Evolutionary conservation across 2,113 vertebrate genomes (phyloP).

Genomic region (Bostrychus sinensis): DNA sequence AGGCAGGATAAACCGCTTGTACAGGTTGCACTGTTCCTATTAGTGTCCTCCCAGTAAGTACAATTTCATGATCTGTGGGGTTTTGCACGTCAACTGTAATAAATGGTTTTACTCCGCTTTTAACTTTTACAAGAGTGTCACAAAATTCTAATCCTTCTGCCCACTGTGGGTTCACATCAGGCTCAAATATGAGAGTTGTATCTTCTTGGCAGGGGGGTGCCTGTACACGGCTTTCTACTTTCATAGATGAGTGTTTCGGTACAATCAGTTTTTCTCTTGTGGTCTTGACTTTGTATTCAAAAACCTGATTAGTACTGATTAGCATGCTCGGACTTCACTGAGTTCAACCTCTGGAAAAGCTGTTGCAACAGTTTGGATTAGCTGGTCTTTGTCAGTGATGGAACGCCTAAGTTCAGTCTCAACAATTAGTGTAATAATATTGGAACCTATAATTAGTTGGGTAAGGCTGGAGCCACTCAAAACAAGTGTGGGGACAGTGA

Average conservation of each 20-base stretch:
- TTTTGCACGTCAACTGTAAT: neutral
- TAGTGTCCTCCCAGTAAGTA: neutral
- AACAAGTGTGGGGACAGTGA: neutral
- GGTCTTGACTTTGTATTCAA: constrained; percentile 31
- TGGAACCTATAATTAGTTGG: constrained; percentile 42
- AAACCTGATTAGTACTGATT: neutral
- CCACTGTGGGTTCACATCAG: constrained; percentile 21
- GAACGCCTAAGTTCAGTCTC: constrained; percentile 5
- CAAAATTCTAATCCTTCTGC: constrained; percentile 21
- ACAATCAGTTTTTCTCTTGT: constrained; percentile 16
- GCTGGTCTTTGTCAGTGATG: neutral
- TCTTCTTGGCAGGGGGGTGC: constrained; percentile 1
- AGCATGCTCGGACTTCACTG: neutral
- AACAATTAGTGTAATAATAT: constrained; percentile 22
- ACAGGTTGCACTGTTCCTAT: neutral
- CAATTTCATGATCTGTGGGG: neutral
- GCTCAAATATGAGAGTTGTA: constrained; percentile 25
- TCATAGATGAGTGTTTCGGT: constrained; percentile 13
- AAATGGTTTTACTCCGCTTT: neutral
- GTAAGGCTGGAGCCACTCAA: neutral
- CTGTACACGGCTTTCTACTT: constrained; percentile 24
- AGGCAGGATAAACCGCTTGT: neutral
- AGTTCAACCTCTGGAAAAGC: constrained; percentile 21
- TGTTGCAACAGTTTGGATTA: neutral
- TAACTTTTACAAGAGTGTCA: constrained; percentile 10